Evolutionary conservation across 2,797 vertebrate genomes (phyloP), one percentile per base, ranked within the genome.

Genomic region (Gallinago solitaria): DNA sequence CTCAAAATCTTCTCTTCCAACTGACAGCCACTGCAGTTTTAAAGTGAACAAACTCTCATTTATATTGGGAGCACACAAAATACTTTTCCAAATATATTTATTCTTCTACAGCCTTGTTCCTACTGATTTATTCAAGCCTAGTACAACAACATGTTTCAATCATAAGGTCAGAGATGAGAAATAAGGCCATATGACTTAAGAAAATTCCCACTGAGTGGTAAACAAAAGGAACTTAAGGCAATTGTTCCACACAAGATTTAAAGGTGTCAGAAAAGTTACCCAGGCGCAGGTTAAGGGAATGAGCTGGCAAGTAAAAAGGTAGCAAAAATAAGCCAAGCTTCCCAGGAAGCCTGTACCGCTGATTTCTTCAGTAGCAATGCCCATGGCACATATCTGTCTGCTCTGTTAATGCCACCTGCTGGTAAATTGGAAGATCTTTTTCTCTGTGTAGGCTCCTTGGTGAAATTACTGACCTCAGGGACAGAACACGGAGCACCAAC

Each of bases 381-480:
- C 56, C 71, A 20, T 25, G 16, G 76, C 33, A 7, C 10, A 9
- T 47, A 76, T 11, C 69, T 76, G 4, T 39, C 78, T 77, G 78
- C 63, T 75, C 81, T 3, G 1, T 59, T 59, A 64, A 78, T 57
- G 90, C 95, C 96, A 82, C 59, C 93, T 96, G 80, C 90, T 84
- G 96, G 94, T 64, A 53, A 57, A 63, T 4, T 1, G 3, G 41
- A 87, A 89, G 41, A 83, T 37, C 69, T 68, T 39, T 13, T 27
- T 68, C 57, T 43, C n/a, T 25, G 18, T 11, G 41, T 41, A 75
- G 53, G 6, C 16, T 74, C 45, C 59, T 17, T 51, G 35, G 30
- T 9, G 15, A 18, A 25, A 25, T 47, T 32, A 2, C 17, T 2
- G n/a, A 78, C 15, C 67, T 27, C 0, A 3, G 21, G 19, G 41